Base-by-base conservation (phyloP, 2,113 vertebrate species). In the Speoplatyrhinus poulsoni region DNA sequence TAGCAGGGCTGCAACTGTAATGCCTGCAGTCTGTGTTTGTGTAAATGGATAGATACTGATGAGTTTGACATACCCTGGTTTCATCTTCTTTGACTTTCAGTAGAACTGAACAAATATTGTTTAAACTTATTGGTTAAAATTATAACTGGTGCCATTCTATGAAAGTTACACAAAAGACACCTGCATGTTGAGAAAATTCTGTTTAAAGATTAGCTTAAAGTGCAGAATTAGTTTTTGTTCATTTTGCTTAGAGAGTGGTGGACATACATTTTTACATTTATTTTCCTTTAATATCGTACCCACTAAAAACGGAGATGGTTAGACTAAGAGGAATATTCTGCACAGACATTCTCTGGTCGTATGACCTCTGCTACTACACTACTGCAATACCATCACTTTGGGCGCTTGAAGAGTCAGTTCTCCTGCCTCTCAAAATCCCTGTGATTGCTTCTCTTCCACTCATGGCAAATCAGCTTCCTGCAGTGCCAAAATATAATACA, bases 401-500 rank as follows among this genome's bases (percentile, higher is more conserved):
- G n/a, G 17, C 54, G 8, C 48, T 50, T 67, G 47, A 26, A 26
- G 19, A 19, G 16, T 36, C 0, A n/a, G 15, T 33, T 57, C 46
- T 55, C 56, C 8, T 26, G 26, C 3, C 26, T 10, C 19, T 66
- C 11, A 32, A 54, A 26, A 26, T 26, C 26, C 26, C 26, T 26
- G 9, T 53, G 15, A 19, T 67, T n/a, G 50, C 70, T 62, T 62
- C 46, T 36, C 17, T 12, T 50, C 67, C 48, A 60, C 10, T 69
- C 41, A 60, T 46, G 67, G 26, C 59, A 46, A 2, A 63, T 16
- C 49, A 60, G 47, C 58, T 60, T 4, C 70, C 61, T 71, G 50
- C 76, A 76, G 75, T 66, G 78, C 52, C 36, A 13, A 50, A 41
- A 41, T 68, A 48, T 75, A 49, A 49, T 15, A 36, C 46, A 67